Percentiles rank a stretch among this genome's conserved stretches.
Conservation (phyloP, 1,140 invertebrate genomes). For the Copidosoma floridanum region DNA sequence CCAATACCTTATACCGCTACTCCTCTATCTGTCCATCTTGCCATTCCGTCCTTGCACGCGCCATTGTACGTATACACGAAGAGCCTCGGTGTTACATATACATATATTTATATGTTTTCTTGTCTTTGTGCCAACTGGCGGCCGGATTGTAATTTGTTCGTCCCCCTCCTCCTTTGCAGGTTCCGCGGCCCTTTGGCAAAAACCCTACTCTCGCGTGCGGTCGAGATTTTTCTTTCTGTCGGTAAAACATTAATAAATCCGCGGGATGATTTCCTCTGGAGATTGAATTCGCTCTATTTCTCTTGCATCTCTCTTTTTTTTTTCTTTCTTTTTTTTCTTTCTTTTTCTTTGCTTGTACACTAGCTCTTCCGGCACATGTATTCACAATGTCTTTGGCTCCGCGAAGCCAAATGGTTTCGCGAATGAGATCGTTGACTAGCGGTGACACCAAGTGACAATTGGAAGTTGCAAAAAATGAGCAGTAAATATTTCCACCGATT, state of each 20-base stretch:
- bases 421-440: too few relatives aligned
- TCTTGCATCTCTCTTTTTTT: too few relatives aligned
- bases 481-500: too few relatives aligned
- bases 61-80: neutral
- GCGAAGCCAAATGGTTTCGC: too few relatives aligned
- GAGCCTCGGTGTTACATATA: neutral
- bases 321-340: too few relatives aligned
- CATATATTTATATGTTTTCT: constrained; percentile 20
- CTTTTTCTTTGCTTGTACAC: too few relatives aligned
- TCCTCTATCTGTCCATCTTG: neutral
- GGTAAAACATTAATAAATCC: constrained; percentile 2
- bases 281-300: constrained; percentile 13
- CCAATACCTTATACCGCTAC: neutral
- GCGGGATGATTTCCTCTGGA: neutral
- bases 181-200: constrained; percentile 11
- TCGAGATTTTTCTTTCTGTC: too few relatives aligned
- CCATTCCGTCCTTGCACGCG: too few relatives aligned
- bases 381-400: too few relatives aligned
- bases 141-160: constrained; percentile 14
- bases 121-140: constrained; percentile 18
- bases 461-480: too few relatives aligned
- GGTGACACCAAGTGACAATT: too few relatives aligned
- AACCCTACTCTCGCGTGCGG: neutral
- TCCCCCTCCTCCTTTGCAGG: neutral
- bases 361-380: too few relatives aligned